These are phyloP conservation scores for Hylomyscus alleni DNA, from an alignment of 2,797 vertebrate species.

Conservation along the genomic window DNA sequence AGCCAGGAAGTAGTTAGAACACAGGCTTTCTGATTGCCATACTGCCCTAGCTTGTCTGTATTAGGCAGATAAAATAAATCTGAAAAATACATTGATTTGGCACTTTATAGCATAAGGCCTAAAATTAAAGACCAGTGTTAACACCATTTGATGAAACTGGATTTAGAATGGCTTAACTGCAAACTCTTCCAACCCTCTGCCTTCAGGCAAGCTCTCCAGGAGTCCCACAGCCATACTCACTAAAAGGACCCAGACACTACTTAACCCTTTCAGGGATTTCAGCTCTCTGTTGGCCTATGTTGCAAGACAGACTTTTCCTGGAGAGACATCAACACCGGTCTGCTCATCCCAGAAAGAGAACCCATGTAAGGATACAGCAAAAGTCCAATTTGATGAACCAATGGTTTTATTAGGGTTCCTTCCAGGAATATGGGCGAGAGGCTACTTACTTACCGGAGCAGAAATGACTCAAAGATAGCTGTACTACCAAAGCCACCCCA, in stretches of 20 bases:
- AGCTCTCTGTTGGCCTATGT: not conserved
- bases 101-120: not conserved
- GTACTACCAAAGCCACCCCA: not conserved
- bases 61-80: not conserved
- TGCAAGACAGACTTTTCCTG: too few species aligned
- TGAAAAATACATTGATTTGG: conserved; percentile 23
- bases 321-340: not conserved
- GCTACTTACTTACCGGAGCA: not conserved
- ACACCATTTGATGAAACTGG: not conserved
- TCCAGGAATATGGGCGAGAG: not conserved
- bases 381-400: not conserved
- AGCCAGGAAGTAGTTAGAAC: not conserved
- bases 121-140: conserved; percentile 35
- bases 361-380: not conserved
- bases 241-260: not conserved
- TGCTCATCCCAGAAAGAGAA: not conserved
- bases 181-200: not conserved
- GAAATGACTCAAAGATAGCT: not conserved
- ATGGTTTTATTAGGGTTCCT: not conserved
- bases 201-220: not conserved
- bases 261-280: not conserved
- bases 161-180: not conserved
- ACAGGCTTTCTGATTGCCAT: not conserved
- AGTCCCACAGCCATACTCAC: not conserved
- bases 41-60: not conserved